A percentile compares a stretch with the other conserved stretches of the same genome.
Evolutionary conservation across 2,888 invertebrate genomes (phyloP).

Genomic region (Ectemnius continuus): DNA sequence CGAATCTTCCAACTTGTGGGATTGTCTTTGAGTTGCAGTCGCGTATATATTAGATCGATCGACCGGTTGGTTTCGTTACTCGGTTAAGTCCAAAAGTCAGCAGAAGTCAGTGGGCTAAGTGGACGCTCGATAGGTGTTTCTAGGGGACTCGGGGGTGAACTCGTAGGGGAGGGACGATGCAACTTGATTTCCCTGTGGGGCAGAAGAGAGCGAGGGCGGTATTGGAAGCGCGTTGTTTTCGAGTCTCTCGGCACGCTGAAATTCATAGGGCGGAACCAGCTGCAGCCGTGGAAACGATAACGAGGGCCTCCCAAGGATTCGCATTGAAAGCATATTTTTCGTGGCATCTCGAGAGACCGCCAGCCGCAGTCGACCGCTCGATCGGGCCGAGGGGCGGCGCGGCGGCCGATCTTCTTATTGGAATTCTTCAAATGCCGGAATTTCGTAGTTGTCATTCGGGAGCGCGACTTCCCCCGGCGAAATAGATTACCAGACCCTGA

Average conservation of each 20-base stretch:
- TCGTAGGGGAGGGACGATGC: conserved; percentile 35
- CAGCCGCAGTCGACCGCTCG: conserved; percentile 27
- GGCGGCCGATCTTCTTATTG: conserved; percentile 16
- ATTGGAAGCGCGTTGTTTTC: conserved; percentile 21
- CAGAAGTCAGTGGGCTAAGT: not conserved
- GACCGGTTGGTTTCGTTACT: not conserved
- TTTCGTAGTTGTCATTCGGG: conserved; percentile 18
- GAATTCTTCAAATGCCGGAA: conserved; percentile 6
- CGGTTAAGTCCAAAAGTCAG: not conserved
- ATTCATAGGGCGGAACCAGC: conserved; percentile 14
- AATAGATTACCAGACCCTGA: not conserved
- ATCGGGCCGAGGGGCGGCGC: not conserved
- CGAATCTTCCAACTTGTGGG: not conserved
- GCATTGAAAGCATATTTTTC: conserved; percentile 9
- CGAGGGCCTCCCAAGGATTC: conserved; percentile 19
- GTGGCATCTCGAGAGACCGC: not conserved
- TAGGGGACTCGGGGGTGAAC: conserved; percentile 1
- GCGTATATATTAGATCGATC: not conserved
- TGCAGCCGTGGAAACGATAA: conserved; percentile 8
- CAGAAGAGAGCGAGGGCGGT: conserved; percentile 39
- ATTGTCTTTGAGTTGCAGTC: not conserved
- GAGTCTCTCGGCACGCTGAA: conserved; percentile 22
- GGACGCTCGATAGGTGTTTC: conserved; percentile 7
- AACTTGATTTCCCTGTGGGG: conserved; percentile 66
- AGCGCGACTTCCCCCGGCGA: conserved; percentile 36